Conservation (phyloP, 1,140 invertebrate genomes). For the Diprion similis region DNA sequence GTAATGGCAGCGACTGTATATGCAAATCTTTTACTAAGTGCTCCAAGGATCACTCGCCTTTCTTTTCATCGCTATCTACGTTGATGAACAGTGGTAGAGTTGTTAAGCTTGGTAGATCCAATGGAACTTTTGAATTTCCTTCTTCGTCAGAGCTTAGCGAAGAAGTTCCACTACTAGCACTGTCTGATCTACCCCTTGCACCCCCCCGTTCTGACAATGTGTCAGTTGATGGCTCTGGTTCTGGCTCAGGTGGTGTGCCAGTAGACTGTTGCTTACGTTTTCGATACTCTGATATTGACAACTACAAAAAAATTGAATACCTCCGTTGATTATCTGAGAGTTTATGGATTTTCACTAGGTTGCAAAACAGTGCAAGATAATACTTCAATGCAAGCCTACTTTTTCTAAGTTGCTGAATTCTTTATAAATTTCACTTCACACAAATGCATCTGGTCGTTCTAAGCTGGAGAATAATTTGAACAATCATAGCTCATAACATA, state of each 20-base stretch:
- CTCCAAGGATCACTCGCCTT: conserved; percentile 44
- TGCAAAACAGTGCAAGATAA: conserved; percentile 3
- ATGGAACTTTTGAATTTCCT: conserved; percentile 37
- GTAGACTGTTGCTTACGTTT: conserved; percentile 67
- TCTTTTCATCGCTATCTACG: conserved; percentile 53
- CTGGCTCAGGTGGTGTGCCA: conserved; percentile 50
- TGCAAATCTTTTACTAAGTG: conserved; percentile 5
- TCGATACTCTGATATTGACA: conserved; percentile 76
- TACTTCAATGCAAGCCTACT: neutral
- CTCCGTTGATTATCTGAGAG: too few species aligned
- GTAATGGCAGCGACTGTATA: too few species aligned
- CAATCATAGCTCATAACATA: too few species aligned
- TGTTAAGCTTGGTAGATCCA: conserved; percentile 47
- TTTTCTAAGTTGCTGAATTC: neutral
- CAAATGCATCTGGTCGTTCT: neutral
- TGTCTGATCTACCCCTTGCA: conserved; percentile 57
- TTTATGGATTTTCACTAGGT: neutral
- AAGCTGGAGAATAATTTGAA: too few species aligned
- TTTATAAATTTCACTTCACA: neutral
- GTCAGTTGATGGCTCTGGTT: conserved; percentile 48
- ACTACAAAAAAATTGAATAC: conserved; percentile 54
- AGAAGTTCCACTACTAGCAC: conserved; percentile 62
- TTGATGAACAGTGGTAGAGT: conserved; percentile 53
- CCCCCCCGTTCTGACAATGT: conserved; percentile 49
- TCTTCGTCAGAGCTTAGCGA: conserved; percentile 65